Conservation (phyloP, 1,140 invertebrate species). For the Pararge aegeria region DNA sequence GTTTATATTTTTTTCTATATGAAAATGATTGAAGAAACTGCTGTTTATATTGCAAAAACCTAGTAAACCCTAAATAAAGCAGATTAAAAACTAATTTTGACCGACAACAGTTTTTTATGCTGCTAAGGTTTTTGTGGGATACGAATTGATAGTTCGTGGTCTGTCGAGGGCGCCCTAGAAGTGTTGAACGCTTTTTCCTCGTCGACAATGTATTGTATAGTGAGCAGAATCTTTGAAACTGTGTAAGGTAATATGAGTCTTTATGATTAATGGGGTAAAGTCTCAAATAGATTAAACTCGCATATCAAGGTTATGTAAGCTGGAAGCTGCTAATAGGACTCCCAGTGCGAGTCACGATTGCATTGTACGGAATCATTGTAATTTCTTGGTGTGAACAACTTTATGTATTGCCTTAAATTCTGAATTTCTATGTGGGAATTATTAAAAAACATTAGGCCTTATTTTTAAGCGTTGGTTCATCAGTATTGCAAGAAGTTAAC, state of each 20-base stretch:
- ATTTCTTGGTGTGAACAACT: constrained; percentile 5
- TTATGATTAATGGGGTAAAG: constrained; percentile 10
- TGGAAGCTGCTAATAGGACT: constrained; percentile 38
- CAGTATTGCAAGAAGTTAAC: no score
- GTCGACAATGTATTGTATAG: constrained; percentile 25
- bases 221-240: constrained; percentile 5
- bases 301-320: constrained; percentile 50
- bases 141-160: constrained; percentile 38
- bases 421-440: no score
- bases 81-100: neutral
- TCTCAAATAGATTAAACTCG: neutral
- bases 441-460: no score
- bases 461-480: no score
- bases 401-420: neutral
- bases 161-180: constrained; percentile 21
- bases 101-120: neutral
- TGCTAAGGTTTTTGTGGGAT: constrained; percentile 10
- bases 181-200: constrained; percentile 32
- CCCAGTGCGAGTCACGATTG: constrained; percentile 49
- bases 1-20: constrained; percentile 12
- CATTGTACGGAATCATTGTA: constrained; percentile 26
- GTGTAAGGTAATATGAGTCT: neutral
- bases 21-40: neutral
- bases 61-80: neutral
- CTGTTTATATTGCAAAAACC: neutral